phyloP scores from a whole-genome alignment of 2,888 invertebrate genomes.

The Nasonia oneida region DNA sequence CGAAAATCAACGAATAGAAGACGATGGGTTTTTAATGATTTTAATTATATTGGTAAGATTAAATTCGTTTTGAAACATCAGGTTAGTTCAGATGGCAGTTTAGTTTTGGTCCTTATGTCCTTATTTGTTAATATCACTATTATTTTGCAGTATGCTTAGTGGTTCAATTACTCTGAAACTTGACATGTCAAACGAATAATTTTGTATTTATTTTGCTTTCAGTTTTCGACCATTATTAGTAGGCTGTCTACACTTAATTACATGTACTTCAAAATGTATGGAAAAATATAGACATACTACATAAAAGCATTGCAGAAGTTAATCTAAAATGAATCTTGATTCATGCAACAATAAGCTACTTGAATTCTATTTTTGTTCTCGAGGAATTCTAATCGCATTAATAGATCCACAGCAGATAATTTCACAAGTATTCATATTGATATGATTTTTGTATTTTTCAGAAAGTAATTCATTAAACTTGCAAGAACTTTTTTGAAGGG shows the following conservation, averaged over 20 bases:
- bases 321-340: not conserved
- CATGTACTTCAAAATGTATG: not conserved
- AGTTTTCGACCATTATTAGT: too few species aligned
- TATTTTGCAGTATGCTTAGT: too few species aligned
- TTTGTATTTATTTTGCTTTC: too few species aligned
- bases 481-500: slow-evolving; percentile 35
- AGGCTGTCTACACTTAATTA: too few species aligned
- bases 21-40: not conserved
- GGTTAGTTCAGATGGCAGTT: not conserved
- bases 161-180: too few species aligned
- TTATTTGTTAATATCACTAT: too few species aligned
- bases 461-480: slow-evolving; percentile 21
- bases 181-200: too few species aligned
- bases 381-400: not conserved
- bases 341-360: too few species aligned
- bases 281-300: not conserved
- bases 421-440: not conserved
- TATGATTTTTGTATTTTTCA: not conserved
- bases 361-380: not conserved
- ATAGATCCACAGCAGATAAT: not conserved
- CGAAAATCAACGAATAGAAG: too few species aligned
- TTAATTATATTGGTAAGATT: not conserved
- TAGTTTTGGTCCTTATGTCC: not conserved
- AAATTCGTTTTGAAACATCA: not conserved
- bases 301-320: not conserved